Conservation (phyloP, 2,888 invertebrate genomes). For the Acleris laterana region DNA sequence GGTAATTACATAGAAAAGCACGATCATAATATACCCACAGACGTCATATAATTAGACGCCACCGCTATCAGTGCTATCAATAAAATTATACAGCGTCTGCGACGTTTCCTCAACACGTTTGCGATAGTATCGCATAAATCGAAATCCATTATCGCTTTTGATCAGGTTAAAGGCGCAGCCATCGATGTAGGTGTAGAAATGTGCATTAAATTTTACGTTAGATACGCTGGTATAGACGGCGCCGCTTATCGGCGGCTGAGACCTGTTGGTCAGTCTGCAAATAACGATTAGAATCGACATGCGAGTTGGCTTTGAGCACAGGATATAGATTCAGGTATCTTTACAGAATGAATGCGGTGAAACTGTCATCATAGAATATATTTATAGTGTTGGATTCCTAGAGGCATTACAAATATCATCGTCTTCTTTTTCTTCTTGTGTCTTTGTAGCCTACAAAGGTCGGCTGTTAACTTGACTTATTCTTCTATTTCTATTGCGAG, state of each 20-base stretch:
- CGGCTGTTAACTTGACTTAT: too few species aligned
- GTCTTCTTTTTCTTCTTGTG: too few species aligned
- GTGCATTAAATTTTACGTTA: constrained; percentile 57
- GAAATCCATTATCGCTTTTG: constrained; percentile 63
- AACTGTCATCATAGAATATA: not conserved
- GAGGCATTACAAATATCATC: too few species aligned
- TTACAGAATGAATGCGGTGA: constrained; percentile 5
- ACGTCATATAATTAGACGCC: constrained; percentile 42
- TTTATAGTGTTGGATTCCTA: not conserved
- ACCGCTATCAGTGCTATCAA: constrained; percentile 39
- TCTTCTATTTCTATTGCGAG: too few species aligned
- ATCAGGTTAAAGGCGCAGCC: constrained; percentile 51
- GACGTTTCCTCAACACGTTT: constrained; percentile 46
- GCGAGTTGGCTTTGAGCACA: constrained; percentile 26
- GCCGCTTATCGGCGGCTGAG: constrained; percentile 53
- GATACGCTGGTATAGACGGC: constrained; percentile 60
- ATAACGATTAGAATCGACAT: constrained; percentile 37
- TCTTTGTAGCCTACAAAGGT: too few species aligned
- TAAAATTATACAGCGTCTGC: constrained; percentile 43
- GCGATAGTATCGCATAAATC: constrained; percentile 57
- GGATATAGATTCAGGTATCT: constrained; percentile 23
- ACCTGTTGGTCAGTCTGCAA: constrained; percentile 44
- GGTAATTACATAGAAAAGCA: constrained; percentile 30
- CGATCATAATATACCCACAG: constrained; percentile 29
- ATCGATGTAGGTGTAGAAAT: constrained; percentile 62